phyloP scores from a whole-genome alignment of 1,140 invertebrate genomes.

The Brachionus asplanchnoidis region DNA sequence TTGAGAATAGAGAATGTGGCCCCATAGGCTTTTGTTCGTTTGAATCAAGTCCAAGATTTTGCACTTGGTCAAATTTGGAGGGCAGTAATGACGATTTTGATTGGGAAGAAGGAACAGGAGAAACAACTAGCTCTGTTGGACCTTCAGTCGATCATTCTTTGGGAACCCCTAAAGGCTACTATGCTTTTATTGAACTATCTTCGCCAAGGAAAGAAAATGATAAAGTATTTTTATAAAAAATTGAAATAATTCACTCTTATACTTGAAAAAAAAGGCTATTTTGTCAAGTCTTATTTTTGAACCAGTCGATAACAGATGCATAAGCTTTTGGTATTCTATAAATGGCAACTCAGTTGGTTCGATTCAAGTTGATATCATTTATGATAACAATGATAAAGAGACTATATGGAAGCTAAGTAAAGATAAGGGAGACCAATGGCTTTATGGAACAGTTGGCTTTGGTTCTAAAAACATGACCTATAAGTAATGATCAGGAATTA shows the following conservation, averaged over 20 bases:
- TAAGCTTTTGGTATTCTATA: conserved; percentile 48
- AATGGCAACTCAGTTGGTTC: conserved; percentile 48
- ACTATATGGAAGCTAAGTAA: conserved; percentile 14
- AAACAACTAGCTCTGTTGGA: conserved; percentile 46
- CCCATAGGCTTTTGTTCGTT: conserved; percentile 46
- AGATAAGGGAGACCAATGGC: conserved; percentile 35
- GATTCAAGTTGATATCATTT: conserved; percentile 45
- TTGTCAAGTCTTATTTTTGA: conserved; percentile 8
- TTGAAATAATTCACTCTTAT: neutral
- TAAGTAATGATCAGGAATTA: neutral
- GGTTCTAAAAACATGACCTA: conserved; percentile 22
- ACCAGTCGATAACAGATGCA: neutral
- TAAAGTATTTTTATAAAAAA: neutral
- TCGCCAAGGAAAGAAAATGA: conserved; percentile 43
- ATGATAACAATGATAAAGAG: neutral
- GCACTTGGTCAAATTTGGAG: conserved; percentile 50
- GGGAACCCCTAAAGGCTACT: conserved; percentile 50
- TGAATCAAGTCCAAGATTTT: conserved; percentile 59
- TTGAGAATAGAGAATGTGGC: conserved; percentile 12
- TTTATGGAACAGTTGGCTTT: neutral
- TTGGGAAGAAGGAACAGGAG: conserved; percentile 47
- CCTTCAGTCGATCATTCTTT: conserved; percentile 63
- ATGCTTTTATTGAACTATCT: conserved; percentile 46
- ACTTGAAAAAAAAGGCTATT: neutral
- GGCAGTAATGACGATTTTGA: conserved; percentile 49